Base-by-base conservation (phyloP, 2,888 invertebrate species). In the Lysandra coridon region DNA sequence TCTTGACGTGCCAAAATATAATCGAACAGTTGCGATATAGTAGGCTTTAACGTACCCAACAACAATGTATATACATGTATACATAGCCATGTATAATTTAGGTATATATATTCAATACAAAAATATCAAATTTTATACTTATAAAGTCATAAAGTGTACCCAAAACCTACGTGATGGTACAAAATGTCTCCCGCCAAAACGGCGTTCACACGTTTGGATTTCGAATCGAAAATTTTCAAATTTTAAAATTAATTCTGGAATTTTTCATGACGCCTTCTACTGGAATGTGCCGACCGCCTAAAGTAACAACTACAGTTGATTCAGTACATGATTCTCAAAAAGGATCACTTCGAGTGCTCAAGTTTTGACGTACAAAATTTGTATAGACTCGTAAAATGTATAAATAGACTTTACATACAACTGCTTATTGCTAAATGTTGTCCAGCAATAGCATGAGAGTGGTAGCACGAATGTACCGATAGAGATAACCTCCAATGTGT, bases 121-220 rank as follows among this genome's bases (percentile, higher is more conserved):
- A 94, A 94, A 94, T 94, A 94, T 94, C 89, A 93, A 94, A 93
- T 94, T 94, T 94, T 89, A 94, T 94, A 69, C 69, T 69, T 76
- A 94, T 94, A 94, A 94, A 94, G 94, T 93, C 93, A 93, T 93
- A 94, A 94, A 94, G 93, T 94, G 94, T 94, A 94, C 94, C 94
- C 94, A 94, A 94, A 94, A 94, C 93, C 94, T 94, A 94, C 94
- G 92, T 92, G 92, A 91, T 93, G 94, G 94, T 94, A 93, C 93
- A 92, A 93, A 92, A 93, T 90, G 92, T 89, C 87, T 86, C 84
- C 88, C 93, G 91, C 93, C 92, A 92, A 93, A 91, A 93, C 88
- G 90, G 92, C 90, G 91, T 86, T 87, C 84, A 88, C 90, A 89
- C 90, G 88, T 88, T 69, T 87, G 92, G 92, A 93, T 92, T 91